Evolutionary conservation across 2,797 vertebrate species (phyloP).

Genomic region (Clarias pachynema): DNA sequence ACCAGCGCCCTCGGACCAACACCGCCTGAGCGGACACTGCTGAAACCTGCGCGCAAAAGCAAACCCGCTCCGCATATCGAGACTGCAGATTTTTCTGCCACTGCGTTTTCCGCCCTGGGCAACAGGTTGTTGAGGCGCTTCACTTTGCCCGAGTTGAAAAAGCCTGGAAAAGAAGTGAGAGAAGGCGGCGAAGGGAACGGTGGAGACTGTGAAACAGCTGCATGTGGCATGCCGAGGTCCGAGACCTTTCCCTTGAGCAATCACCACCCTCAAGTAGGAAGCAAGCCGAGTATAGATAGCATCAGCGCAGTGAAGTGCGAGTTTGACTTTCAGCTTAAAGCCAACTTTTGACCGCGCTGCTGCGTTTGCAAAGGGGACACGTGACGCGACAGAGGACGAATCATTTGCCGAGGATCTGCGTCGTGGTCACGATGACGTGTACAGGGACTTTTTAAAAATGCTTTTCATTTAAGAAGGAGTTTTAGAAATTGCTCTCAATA

Average conservation of each 20-base stretch:
- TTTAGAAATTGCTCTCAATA: background rate
- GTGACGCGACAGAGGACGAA: background rate
- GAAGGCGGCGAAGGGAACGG: background rate
- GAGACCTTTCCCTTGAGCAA: constrained; percentile 68
- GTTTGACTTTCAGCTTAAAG: constrained; percentile 70
- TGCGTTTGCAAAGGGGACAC: background rate
- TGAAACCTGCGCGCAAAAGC: constrained; percentile 58
- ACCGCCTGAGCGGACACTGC: constrained; percentile 60
- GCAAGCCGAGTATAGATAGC: constrained; percentile 75
- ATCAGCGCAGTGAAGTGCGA: constrained; percentile 79
- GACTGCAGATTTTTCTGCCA: background rate
- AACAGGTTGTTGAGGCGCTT: constrained; percentile 73
- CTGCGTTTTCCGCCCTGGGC: constrained; percentile 62
- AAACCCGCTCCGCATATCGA: constrained; percentile 51
- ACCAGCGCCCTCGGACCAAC: constrained; percentile 61
- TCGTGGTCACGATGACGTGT: background rate
- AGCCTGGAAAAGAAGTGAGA: constrained; percentile 41
- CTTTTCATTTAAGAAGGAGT: background rate
- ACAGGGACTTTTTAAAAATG: background rate
- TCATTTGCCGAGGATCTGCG: background rate
- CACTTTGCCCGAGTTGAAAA: constrained; percentile 73
- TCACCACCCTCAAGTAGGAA: constrained; percentile 68
- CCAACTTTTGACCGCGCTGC: constrained; percentile 18
- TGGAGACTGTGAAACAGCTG: background rate
- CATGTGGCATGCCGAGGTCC: constrained; percentile 63